phyloP scores from a whole-genome alignment of 2,888 invertebrate species.

The Ischnura elegans region DNA sequence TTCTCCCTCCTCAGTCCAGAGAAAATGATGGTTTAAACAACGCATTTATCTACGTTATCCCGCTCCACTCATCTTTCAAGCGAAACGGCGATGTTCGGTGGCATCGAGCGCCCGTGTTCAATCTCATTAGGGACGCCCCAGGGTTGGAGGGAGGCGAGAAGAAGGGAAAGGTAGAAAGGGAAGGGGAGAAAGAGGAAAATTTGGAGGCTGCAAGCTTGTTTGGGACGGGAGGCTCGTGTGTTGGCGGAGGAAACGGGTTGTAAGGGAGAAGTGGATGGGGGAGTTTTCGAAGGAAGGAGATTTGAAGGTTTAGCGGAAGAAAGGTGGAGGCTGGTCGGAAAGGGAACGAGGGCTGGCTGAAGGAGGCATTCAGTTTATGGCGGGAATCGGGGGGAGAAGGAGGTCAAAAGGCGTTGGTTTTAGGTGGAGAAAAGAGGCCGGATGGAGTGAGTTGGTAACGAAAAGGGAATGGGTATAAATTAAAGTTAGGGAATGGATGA shows the following conservation, averaged over 20 bases:
- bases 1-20: not conserved
- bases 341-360: not conserved
- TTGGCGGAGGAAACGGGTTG: not conserved
- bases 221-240: not conserved
- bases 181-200: not conserved
- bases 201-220: not conserved
- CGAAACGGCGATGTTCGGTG: slow-evolving; percentile 64
- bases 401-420: too few species aligned
- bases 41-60: slow-evolving; percentile 65
- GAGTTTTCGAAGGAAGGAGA: slow-evolving; percentile 15
- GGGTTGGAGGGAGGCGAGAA: not conserved
- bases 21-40: slow-evolving; percentile 67
- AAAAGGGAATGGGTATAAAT: not conserved
- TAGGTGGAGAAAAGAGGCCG: not conserved
- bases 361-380: too few species aligned
- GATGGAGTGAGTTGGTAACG: too few species aligned
- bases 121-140: slow-evolving; percentile 56
- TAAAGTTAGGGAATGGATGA: not conserved
- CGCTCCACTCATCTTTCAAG: slow-evolving; percentile 65
- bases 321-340: slow-evolving; percentile 25
- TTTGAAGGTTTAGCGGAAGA: not conserved
- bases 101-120: slow-evolving; percentile 66
- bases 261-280: not conserved
- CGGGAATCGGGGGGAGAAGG: too few species aligned
- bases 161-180: not conserved